A percentile compares a stretch with the other conserved stretches of the same genome.
Evolutionary conservation across 2,797 vertebrate genomes (phyloP).

Genomic region (Pantherophis alleghaniensis): DNA sequence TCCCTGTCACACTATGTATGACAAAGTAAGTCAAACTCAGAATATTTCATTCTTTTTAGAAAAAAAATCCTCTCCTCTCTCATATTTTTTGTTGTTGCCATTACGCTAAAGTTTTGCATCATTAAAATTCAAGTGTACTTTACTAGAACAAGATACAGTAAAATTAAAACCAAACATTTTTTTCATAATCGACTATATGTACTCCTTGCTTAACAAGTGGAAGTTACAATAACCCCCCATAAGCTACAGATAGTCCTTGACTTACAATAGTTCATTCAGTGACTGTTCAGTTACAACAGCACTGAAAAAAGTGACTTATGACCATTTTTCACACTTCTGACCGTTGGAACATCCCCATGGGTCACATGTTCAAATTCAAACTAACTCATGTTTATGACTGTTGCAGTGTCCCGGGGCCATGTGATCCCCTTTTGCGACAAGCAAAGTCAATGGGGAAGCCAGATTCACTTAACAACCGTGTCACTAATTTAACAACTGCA

Average conservation of each 20-base stretch:
- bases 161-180: no score
- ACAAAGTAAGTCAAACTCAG: background rate
- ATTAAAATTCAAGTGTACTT: slow-evolving; percentile 38
- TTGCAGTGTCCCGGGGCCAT: no score
- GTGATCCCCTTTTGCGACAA: no score
- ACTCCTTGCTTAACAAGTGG: background rate
- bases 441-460: background rate
- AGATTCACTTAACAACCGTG: background rate
- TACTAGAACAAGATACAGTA: background rate
- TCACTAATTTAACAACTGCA: background rate
- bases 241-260: background rate
- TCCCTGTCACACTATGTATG: background rate
- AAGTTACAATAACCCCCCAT: background rate
- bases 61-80: no score
- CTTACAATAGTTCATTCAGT: background rate
- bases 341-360: no score
- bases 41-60: slow-evolving; percentile 3
- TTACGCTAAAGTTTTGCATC: slow-evolving; percentile 4
- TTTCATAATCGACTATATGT: background rate
- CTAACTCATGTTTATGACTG: no score
- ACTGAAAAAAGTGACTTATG: no score
- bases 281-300: background rate
- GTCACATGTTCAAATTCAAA: no score
- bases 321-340: no score
- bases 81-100: background rate